A percentile compares a stretch with the other conserved stretches of the same genome.
Evolutionary conservation across 2,113 vertebrate genomes (phyloP).

Genomic region (Eudorcas thomsonii): DNA sequence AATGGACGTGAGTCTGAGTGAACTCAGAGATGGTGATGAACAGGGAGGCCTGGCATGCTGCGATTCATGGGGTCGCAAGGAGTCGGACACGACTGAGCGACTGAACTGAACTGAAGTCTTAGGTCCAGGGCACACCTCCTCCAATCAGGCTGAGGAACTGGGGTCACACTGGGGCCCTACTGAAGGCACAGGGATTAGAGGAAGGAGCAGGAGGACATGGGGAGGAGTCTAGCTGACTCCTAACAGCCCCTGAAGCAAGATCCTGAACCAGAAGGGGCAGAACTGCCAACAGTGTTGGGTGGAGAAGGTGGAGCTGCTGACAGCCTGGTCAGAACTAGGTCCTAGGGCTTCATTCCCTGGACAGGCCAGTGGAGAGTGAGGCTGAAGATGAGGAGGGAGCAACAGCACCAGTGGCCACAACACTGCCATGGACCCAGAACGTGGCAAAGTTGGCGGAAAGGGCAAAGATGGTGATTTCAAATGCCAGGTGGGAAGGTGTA

Average conservation of each 20-base stretch:
- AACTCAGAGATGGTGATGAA: too few relatives aligned
- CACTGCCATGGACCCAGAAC: slow-evolving; percentile 92
- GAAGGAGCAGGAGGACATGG: slow-evolving; percentile 68
- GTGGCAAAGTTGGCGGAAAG: slow-evolving; percentile 93
- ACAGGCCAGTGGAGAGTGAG: slow-evolving; percentile 87
- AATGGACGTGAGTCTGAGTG: too few relatives aligned
- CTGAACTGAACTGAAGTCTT: slow-evolving; percentile 65
- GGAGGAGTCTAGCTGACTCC: slow-evolving; percentile 71
- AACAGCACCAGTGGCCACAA: slow-evolving; percentile 77
- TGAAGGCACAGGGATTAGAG: slow-evolving; percentile 81
- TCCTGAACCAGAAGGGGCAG: slow-evolving; percentile 79
- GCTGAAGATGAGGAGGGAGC: slow-evolving; percentile 84
- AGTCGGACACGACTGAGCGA: too few relatives aligned
- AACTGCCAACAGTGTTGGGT: slow-evolving; percentile 16
- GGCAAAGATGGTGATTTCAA: slow-evolving; percentile 90
- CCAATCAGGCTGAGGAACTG: slow-evolving; percentile 87
- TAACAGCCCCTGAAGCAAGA: slow-evolving; percentile 92
- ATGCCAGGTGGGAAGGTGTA: slow-evolving; percentile 91
- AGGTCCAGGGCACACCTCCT: slow-evolving; percentile 91
- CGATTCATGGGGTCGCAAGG: too few relatives aligned
- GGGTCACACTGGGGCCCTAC: slow-evolving; percentile 80
- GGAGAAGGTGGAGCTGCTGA: slow-evolving; percentile 78
- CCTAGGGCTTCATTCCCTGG: slow-evolving; percentile 89
- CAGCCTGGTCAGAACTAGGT: slow-evolving; percentile 89
- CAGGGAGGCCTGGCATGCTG: too few relatives aligned